Percentiles rank a stretch among this genome's conserved stretches.
These are phyloP conservation scores for Rhineura floridana DNA, from an alignment of 2,113 vertebrate species.

Conservation along the genomic window DNA sequence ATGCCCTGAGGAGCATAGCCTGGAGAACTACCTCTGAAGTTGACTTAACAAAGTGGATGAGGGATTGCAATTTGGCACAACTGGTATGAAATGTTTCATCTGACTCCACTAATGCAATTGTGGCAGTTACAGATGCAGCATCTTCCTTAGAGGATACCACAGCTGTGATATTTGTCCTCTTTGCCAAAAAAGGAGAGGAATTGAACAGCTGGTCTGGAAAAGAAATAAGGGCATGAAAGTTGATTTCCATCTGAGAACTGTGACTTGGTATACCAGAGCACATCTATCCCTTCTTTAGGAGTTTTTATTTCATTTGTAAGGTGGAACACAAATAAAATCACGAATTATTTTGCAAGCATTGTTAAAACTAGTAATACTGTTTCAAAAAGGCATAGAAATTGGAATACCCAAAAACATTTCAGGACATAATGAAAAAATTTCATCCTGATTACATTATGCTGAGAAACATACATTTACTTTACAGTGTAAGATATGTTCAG, in stretches of 20 bases:
- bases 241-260: constrained; percentile 2
- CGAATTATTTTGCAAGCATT: constrained; percentile 35
- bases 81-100: constrained; percentile 43
- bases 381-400: constrained; percentile 21
- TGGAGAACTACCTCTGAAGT: constrained; percentile 29
- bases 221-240: neutral
- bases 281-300: constrained; percentile 47
- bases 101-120: constrained; percentile 15
- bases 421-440: constrained; percentile 29
- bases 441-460: constrained; percentile 20
- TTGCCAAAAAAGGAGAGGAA: constrained; percentile 36
- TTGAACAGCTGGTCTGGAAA: constrained; percentile 31
- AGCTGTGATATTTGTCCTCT: neutral
- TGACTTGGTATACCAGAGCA: constrained; percentile 42
- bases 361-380: constrained; percentile 31
- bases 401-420: constrained; percentile 13
- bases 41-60: neutral
- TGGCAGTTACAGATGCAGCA: neutral
- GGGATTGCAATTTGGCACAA: constrained; percentile 36
- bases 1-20: neutral
- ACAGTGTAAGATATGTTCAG: too few relatives aligned
- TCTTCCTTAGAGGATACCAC: constrained; percentile 7
- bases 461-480: constrained; percentile 22
- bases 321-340: constrained; percentile 18
- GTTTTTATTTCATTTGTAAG: constrained; percentile 25